Evolutionary conservation across 2,113 vertebrate species (phyloP).

Genomic region (Rafetus swinhoei): DNA sequence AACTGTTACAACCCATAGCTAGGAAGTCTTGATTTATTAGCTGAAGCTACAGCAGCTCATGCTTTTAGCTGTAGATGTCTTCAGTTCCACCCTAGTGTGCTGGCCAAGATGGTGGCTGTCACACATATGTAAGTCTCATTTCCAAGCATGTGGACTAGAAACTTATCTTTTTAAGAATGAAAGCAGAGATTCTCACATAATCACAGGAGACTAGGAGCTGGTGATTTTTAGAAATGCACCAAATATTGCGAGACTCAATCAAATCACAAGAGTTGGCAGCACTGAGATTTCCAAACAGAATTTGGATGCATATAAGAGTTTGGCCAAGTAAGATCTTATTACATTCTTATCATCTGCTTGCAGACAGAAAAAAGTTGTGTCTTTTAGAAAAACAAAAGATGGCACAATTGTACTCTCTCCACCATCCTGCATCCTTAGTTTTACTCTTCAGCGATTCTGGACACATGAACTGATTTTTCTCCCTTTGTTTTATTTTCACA

Average conservation of each 20-base stretch:
- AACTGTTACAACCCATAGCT: neutral
- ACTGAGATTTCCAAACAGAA: neutral
- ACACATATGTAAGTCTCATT: neutral
- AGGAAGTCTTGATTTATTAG: neutral
- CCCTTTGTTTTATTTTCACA: neutral
- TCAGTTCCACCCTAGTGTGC: neutral
- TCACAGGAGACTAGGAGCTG: constrained; percentile 3
- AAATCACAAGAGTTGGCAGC: constrained; percentile 32
- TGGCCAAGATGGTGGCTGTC: neutral
- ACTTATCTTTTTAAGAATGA: neutral
- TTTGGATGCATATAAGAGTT: constrained; percentile 62
- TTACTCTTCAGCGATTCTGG: too few relatives aligned
- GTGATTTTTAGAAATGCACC: neutral
- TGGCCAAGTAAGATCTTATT: neutral
- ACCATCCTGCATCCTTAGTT: too few relatives aligned
- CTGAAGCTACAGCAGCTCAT: neutral
- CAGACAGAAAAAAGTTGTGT: neutral
- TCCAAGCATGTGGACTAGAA: neutral
- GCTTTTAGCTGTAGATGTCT: neutral
- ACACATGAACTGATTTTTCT: neutral
- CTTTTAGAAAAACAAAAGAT: neutral
- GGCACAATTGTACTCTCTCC: too few relatives aligned
- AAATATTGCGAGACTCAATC: neutral
- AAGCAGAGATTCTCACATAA: constrained; percentile 22
- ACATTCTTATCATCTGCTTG: constrained; percentile 7